These are phyloP conservation scores for Zygaena filipendulae DNA, from an alignment of 2,888 invertebrate species.

Conservation along the genomic window DNA sequence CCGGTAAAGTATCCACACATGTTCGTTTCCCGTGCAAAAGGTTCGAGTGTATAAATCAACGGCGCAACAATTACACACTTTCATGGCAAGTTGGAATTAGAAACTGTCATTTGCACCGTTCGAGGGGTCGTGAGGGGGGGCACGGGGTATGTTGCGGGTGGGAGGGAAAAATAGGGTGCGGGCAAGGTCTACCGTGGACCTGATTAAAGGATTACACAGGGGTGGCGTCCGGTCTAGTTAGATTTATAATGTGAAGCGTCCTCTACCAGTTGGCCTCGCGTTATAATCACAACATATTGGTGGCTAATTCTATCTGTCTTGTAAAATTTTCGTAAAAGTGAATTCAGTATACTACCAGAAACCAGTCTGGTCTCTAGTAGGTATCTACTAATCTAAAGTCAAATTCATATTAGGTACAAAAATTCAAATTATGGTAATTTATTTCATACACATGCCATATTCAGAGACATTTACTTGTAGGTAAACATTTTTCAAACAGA, in stretches of 20 bases:
- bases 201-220: conserved; percentile 66
- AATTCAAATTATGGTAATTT: too few species aligned
- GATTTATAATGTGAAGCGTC: conserved; percentile 66
- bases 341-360: conserved; percentile 20
- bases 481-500: too few species aligned
- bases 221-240: conserved; percentile 64
- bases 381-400: too few species aligned
- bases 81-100: conserved; percentile 70
- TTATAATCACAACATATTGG: too few species aligned
- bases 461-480: too few species aligned
- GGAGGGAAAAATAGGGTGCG: conserved; percentile 63
- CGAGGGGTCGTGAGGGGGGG: conserved; percentile 37
- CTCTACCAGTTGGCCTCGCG: conserved; percentile 54
- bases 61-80: conserved; percentile 69
- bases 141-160: conserved; percentile 30
- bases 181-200: conserved; percentile 62
- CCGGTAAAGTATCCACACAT: conserved; percentile 32
- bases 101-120: conserved; percentile 71
- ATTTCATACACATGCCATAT: too few species aligned
- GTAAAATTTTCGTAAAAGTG: too few species aligned
- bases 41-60: conserved; percentile 64
- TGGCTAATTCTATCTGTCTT: too few species aligned
- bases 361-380: too few species aligned
- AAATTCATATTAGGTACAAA: too few species aligned
- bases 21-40: conserved; percentile 43